Conservation (phyloP, 2,888 invertebrate genomes). For the Netelia fuscicornis region DNA sequence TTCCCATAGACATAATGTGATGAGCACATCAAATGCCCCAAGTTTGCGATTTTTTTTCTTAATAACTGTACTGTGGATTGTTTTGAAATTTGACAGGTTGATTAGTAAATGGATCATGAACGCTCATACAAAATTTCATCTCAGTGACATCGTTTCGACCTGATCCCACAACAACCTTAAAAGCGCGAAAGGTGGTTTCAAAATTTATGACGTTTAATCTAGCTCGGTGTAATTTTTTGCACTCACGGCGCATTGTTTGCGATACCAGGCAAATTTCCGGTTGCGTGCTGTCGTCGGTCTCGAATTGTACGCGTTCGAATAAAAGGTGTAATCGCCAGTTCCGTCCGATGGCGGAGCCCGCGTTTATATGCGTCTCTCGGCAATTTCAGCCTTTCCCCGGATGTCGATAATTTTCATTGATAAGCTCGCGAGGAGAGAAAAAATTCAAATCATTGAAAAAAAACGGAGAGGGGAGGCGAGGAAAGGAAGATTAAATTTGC, state of each 20-base stretch:
- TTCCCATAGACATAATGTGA: too few species aligned
- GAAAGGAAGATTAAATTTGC: background rate
- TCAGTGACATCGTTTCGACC: too few species aligned
- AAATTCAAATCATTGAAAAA: background rate
- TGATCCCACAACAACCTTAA: too few species aligned
- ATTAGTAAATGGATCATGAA: too few species aligned
- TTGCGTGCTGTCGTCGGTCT: conserved; percentile 48
- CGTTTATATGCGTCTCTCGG: background rate
- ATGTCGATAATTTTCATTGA: conserved; percentile 53
- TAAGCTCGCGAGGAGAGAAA: conserved; percentile 2
- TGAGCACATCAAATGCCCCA: too few species aligned
- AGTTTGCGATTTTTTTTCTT: too few species aligned
- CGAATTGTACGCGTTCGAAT: conserved; percentile 10
- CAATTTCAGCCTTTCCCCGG: conserved; percentile 59
- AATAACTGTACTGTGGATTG: too few species aligned
- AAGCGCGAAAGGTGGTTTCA: too few species aligned
- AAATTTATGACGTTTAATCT: too few species aligned
- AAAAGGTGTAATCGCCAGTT: conserved; percentile 14
- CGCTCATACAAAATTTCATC: too few species aligned
- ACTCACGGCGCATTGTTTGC: conserved; percentile 16
- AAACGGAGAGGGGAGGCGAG: background rate
- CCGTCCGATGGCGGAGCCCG: background rate
- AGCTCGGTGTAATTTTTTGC: background rate
- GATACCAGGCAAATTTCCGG: conserved; percentile 23
- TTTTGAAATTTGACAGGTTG: too few species aligned